These are phyloP conservation scores for Dendrolimus punctatus DNA, from an alignment of 1,140 invertebrate genomes.

Conservation along the genomic window DNA sequence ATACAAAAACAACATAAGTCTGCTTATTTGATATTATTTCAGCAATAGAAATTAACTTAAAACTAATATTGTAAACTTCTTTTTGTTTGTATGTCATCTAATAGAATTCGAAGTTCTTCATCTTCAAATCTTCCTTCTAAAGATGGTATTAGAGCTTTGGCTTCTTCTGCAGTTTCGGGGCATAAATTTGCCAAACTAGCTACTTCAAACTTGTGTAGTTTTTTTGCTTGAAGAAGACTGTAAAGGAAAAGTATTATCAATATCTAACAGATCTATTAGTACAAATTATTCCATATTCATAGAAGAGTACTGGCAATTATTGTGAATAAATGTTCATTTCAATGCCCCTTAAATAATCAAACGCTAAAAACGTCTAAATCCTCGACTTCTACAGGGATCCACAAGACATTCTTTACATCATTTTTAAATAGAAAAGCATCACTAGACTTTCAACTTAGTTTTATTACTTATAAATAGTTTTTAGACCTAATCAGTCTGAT, in stretches of 20 bases:
- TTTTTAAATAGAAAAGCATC: too few relatives aligned
- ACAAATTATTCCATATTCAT: too few relatives aligned
- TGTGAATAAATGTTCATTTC: neutral
- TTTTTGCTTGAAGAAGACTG: constrained; percentile 94
- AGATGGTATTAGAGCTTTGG: constrained; percentile 96
- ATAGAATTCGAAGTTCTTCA: constrained; percentile 92
- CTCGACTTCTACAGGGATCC: too few relatives aligned
- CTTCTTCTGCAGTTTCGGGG: constrained; percentile 98
- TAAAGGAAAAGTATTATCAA: constrained; percentile 37
- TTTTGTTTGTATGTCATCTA: constrained; percentile 98
- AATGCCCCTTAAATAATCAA: too few relatives aligned
- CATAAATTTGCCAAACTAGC: constrained; percentile 98
- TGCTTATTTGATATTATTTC: neutral
- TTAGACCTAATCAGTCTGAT: too few relatives aligned
- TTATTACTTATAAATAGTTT: too few relatives aligned
- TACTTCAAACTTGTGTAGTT: constrained; percentile 98
- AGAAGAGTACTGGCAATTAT: neutral
- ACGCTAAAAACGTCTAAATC: too few relatives aligned
- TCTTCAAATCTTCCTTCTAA: constrained; percentile 97
- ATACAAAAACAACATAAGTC: too few relatives aligned
- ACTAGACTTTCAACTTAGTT: too few relatives aligned
- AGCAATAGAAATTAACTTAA: neutral
- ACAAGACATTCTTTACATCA: too few relatives aligned
- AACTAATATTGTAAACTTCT: constrained; percentile 95
- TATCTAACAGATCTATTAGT: too few relatives aligned